These are phyloP conservation scores for Zophobas atratus DNA, from an alignment of 1,140 invertebrate species.

Conservation along the genomic window DNA sequence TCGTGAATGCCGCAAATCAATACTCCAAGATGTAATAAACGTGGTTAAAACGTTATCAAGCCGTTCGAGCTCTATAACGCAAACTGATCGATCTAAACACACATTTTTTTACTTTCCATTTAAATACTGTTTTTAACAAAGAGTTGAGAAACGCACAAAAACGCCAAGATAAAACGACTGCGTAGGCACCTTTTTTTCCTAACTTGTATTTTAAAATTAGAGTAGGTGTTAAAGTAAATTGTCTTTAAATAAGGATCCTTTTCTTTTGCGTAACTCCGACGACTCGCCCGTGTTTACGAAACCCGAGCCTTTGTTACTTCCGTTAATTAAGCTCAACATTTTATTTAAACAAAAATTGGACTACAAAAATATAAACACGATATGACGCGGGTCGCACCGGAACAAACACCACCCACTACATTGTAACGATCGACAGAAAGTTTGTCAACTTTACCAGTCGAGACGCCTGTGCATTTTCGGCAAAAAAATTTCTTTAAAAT, in stretches of 20 bases:
- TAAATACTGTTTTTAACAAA: too few species aligned
- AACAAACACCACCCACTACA: neutral
- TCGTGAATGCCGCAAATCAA: conserved; percentile 38
- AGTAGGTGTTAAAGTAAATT: too few species aligned
- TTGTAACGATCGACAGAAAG: too few species aligned
- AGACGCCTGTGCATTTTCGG: too few species aligned
- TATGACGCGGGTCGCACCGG: neutral
- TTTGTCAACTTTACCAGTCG: too few species aligned
- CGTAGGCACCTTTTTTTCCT: too few species aligned
- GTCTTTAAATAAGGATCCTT: neutral
- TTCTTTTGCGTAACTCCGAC: neutral
- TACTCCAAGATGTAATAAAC: conserved; percentile 25
- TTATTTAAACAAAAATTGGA: neutral
- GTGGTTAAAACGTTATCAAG: conserved; percentile 7
- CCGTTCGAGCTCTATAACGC: neutral
- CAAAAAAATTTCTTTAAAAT: too few species aligned
- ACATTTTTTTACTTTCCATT: too few species aligned
- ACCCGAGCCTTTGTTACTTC: neutral
- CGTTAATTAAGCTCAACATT: neutral
- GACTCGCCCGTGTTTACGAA: neutral
- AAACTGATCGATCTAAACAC: neutral
- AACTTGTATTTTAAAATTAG: too few species aligned
- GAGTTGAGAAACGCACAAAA: too few species aligned
- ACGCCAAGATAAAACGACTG: too few species aligned
- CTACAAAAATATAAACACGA: neutral